phyloP scores from a whole-genome alignment of 2,888 invertebrate genomes.

The Tubiluchus corallicola region DNA sequence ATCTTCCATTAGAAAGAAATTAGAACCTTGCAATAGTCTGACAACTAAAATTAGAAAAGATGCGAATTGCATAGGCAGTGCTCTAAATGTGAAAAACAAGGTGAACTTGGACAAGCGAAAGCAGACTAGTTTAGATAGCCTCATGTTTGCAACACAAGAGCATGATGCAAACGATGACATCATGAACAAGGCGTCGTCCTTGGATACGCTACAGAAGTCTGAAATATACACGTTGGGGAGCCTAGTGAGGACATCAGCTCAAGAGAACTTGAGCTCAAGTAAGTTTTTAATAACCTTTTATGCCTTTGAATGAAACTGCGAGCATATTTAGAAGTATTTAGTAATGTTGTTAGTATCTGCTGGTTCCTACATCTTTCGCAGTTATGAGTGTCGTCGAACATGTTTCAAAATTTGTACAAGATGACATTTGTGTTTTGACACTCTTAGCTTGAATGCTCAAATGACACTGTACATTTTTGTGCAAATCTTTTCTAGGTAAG shows the following conservation, averaged over 20 bases:
- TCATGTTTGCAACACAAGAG: neutral
- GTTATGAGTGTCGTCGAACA: too few species aligned
- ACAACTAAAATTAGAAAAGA: neutral
- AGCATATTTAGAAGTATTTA: too few species aligned
- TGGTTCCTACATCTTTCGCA: too few species aligned
- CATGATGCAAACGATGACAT: neutral
- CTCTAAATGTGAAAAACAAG: neutral
- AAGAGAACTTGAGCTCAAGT: neutral
- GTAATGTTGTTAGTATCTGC: too few species aligned
- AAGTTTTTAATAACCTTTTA: too few species aligned
- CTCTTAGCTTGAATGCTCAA: too few species aligned
- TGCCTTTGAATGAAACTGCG: too few species aligned
- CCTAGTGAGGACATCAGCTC: neutral
- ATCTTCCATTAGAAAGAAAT: neutral
- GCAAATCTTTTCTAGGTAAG: too few species aligned
- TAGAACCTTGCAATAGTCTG: neutral
- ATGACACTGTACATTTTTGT: too few species aligned
- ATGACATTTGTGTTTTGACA: too few species aligned
- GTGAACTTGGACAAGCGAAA: neutral
- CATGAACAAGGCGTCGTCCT: neutral
- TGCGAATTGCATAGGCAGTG: neutral
- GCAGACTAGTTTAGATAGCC: neutral
- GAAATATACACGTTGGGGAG: neutral
- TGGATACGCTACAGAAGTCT: neutral
- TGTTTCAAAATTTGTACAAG: too few species aligned